These are phyloP conservation scores for Anas platyrhynchos DNA, from an alignment of 2,113 vertebrate genomes.

Conservation along the genomic window DNA sequence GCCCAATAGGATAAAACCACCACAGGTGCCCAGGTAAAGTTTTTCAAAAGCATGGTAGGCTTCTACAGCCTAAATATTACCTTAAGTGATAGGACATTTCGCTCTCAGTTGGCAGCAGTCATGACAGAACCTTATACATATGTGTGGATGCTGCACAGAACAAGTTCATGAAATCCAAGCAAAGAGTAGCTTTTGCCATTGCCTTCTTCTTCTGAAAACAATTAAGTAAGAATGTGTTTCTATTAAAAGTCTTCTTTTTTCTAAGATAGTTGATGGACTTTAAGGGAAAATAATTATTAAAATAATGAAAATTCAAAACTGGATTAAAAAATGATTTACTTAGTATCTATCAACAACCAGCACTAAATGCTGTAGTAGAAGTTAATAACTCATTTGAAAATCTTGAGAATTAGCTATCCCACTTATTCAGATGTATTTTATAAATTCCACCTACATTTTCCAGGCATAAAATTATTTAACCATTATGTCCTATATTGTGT, in stretches of 20 bases:
- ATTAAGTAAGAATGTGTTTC: background rate
- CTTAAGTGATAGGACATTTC: background rate
- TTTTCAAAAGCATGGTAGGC: background rate
- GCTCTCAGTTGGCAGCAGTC: background rate
- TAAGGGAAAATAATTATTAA: background rate
- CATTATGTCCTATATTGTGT: background rate
- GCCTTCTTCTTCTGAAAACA: background rate
- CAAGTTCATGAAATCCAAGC: background rate
- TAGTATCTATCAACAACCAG: background rate
- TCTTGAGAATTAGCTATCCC: background rate
- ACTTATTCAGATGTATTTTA: background rate
- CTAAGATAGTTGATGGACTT: background rate
- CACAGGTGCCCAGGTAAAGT: background rate
- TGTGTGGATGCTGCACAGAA: background rate
- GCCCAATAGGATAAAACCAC: too few species aligned
- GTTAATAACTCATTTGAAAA: background rate
- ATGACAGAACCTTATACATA: too few species aligned
- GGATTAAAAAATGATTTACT: background rate
- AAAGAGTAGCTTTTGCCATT: background rate
- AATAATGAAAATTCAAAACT: background rate
- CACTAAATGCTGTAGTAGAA: background rate
- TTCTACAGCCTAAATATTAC: background rate
- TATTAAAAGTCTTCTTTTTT: background rate
- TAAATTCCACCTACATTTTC: background rate
- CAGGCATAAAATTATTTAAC: background rate